Conservation (phyloP, 2,797 vertebrate genomes). For the Harpagifer antarcticus region DNA sequence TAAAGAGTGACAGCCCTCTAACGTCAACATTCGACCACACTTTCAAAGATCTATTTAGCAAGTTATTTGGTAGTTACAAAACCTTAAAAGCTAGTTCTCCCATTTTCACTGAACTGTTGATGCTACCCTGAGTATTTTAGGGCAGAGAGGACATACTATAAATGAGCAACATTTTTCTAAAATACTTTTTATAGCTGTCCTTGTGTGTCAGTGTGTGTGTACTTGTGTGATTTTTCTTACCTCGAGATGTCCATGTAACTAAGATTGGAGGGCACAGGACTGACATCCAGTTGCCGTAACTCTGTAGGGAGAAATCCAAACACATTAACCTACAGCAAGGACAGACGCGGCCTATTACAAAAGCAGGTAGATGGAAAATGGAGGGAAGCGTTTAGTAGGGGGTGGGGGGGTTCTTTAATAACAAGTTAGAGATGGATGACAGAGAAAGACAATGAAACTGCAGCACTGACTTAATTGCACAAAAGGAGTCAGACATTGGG, state of each 20-base stretch:
- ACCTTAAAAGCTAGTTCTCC: slow-evolving; percentile 4
- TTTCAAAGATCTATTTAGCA: neutral
- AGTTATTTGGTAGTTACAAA: neutral
- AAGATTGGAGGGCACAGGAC: slow-evolving; percentile 92
- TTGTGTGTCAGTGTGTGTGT: slow-evolving; percentile 7
- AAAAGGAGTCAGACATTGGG: slow-evolving; percentile 18
- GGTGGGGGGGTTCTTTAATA: neutral
- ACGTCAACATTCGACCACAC: slow-evolving; percentile 8
- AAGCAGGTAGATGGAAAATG: slow-evolving; percentile 52
- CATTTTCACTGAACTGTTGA: neutral
- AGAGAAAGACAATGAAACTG: slow-evolving; percentile 46
- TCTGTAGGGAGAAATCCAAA: slow-evolving; percentile 83
- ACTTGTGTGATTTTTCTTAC: slow-evolving; percentile 80
- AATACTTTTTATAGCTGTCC: slow-evolving; percentile 10
- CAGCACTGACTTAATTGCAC: slow-evolving; percentile 14
- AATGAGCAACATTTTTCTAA: slow-evolving; percentile 10
- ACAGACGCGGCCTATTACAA: slow-evolving; percentile 52
- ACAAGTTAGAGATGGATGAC: slow-evolving; percentile 37
- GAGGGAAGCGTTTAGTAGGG: slow-evolving; percentile 20
- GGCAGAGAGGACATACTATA: slow-evolving; percentile 9
- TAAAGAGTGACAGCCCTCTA: slow-evolving; percentile 29
- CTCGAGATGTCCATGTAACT: slow-evolving; percentile 96
- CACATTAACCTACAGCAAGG: slow-evolving; percentile 74
- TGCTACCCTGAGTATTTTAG: neutral
- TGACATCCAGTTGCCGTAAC: slow-evolving; percentile 91